These are phyloP conservation scores for Hetaerina titia DNA, from an alignment of 2,888 invertebrate genomes.

Conservation along the genomic window DNA sequence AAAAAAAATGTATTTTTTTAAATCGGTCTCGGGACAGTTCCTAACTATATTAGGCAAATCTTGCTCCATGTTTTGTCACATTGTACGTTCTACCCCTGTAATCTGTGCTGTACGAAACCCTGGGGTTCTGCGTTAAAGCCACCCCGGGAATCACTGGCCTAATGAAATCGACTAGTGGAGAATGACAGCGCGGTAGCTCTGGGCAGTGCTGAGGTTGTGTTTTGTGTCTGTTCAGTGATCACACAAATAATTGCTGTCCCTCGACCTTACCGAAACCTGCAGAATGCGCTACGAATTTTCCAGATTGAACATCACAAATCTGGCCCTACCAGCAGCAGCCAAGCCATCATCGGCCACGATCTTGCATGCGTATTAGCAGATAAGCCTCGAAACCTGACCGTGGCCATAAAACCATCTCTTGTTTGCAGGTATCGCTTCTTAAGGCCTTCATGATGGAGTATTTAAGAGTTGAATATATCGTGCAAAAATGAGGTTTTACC, in stretches of 20 bases:
- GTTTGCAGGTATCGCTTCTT: not conserved
- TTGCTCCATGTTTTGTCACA: too few relatives aligned
- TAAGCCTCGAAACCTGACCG: not conserved
- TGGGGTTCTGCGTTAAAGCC: too few relatives aligned
- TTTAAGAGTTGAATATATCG: constrained; percentile 7
- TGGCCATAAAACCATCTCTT: not conserved
- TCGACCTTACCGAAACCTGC: not conserved
- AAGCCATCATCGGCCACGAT: not conserved
- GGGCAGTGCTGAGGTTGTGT: not conserved
- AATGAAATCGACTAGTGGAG: not conserved
- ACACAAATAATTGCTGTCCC: not conserved
- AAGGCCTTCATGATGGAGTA: not conserved
- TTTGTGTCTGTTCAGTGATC: not conserved
- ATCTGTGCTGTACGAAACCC: too few relatives aligned
- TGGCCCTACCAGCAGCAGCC: not conserved
- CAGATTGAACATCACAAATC: not conserved
- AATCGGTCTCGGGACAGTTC: too few relatives aligned
- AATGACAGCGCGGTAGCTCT: not conserved
- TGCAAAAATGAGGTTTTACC: constrained; percentile 9
- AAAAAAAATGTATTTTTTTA: too few relatives aligned
- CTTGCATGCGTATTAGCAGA: not conserved
- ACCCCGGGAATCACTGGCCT: too few relatives aligned
- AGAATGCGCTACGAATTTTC: not conserved
- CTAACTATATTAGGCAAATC: too few relatives aligned
- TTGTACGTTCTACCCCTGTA: too few relatives aligned